Base-by-base conservation (phyloP, 2,113 vertebrate species). In the Pristiophorus japonicus region DNA sequence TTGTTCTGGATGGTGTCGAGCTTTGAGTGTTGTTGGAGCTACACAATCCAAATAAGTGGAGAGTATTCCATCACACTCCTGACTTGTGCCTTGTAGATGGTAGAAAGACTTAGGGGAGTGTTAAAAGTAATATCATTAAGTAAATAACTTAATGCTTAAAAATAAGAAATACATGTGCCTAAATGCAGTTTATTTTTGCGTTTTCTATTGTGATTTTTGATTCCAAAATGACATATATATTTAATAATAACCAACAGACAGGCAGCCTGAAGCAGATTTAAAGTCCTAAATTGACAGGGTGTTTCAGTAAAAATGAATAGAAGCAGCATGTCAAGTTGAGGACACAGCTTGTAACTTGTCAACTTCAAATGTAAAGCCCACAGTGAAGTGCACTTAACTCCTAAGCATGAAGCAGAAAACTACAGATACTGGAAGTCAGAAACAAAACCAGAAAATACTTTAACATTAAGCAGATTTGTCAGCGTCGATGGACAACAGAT, bases 271-370 rank as follows among this genome's bases (percentile, higher is more conserved):
- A 34, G 22, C 11, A 16, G 22, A 51, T 51, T 27, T 94, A 5
- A 70, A 45, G 22, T 34, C 22, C 63, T 12, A 66, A 94, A 42
- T 22, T 66, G 63, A 42, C 24, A 27, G 62, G 20, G 24, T 45
- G 63, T 30, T 45, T 45, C 63, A 45, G 55, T 66, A 65, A 27
- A 67, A 67, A 94, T 94, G 63, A 94, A 94, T 94, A 66, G 91
- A 65, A 59, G n/a, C 24, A 66, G 59, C 38, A 94, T 65, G 38
- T 66, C 91, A 94, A 67, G 24, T 67, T 42, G 59, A 93, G 87
- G 87, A 90, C 87, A 59, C 45, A 47, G 62, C 34, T 38, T 38
- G 51, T 65, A 65, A 38, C n/a, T n/a, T 67, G 59, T 94, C n/a
- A 42, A 70, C 18, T 27, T 94, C n/a, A 94, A 27, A 67, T n/a